A percentile compares a stretch with the other conserved stretches of the same genome.
Conservation (phyloP, 2,888 invertebrate genomes). For the Argynnis bischoffii region DNA sequence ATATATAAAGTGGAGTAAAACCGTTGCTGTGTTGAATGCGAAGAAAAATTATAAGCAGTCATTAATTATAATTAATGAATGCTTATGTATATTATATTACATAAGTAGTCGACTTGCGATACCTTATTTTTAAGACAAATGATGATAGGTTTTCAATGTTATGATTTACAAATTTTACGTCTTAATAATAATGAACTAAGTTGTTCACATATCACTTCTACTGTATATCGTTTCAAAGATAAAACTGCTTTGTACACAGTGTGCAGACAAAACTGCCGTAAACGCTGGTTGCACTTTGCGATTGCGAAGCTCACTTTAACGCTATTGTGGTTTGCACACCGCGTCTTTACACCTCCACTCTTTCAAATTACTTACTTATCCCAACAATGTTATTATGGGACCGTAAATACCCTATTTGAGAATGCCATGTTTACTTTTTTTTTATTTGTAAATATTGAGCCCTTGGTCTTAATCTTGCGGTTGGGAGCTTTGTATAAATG, state of each 20-base stretch:
- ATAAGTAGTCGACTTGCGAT: too few species aligned
- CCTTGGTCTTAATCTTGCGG: constrained; percentile 11
- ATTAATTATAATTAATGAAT: too few species aligned
- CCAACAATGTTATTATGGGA: constrained; percentile 28
- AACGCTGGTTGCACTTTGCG: constrained; percentile 33
- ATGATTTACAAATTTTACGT: background rate
- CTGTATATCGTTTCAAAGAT: constrained; percentile 1
- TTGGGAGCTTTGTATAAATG: constrained; percentile 2
- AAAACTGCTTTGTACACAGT: constrained; percentile 8
- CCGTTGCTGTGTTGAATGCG: too few species aligned
- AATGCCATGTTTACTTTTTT: constrained; percentile 13
- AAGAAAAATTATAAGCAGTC: too few species aligned
- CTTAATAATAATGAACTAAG: background rate
- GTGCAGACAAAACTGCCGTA: constrained; percentile 30
- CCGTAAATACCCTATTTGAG: constrained; percentile 13
- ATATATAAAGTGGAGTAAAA: too few species aligned
- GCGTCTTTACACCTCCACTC: constrained; percentile 34
- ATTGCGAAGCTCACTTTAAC: constrained; percentile 35
- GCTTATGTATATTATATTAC: too few species aligned
- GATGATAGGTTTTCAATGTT: too few species aligned
- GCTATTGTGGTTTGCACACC: constrained; percentile 34
- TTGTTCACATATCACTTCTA: constrained; percentile 5
- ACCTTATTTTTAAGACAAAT: too few species aligned
- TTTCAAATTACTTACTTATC: constrained; percentile 37
- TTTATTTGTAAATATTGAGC: background rate